These are phyloP conservation scores for Drosophila ironensis DNA, from an alignment of 1,140 invertebrate species.

Conservation along the genomic window DNA sequence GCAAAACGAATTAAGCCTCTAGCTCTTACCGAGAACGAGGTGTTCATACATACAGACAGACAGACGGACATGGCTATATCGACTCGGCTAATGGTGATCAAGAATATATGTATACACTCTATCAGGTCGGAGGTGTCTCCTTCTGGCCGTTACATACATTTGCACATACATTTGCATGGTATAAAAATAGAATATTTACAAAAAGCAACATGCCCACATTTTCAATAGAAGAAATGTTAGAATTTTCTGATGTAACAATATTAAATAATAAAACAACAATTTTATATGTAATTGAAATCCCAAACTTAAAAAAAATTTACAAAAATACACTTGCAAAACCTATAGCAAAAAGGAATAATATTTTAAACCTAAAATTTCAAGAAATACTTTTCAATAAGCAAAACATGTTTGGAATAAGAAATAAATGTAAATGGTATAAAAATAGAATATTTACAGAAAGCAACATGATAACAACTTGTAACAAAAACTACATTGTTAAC, in stretches of 20 bases:
- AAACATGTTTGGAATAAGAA: background rate
- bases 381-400: background rate
- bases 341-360: background rate
- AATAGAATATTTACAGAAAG: constrained; percentile 7
- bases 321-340: constrained; percentile 4
- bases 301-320: background rate
- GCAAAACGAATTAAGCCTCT: too few species aligned
- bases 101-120: too few species aligned
- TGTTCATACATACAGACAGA: too few species aligned
- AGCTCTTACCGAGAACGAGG: too few species aligned
- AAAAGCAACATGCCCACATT: constrained; percentile 5
- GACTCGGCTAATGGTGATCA: too few species aligned
- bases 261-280: constrained; percentile 18
- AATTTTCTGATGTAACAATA: constrained; percentile 4
- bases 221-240: constrained; percentile 10
- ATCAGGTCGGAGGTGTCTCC: too few species aligned
- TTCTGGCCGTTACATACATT: too few species aligned
- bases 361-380: background rate
- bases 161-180: too few species aligned
- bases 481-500: background rate
- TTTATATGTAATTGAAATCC: constrained; percentile 16
- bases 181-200: constrained; percentile 8
- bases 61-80: too few species aligned
- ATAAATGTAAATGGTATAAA: background rate
- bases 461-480: background rate